phyloP scores from a whole-genome alignment of 2,797 vertebrate species.

The Gymnoscopelus braueri region DNA sequence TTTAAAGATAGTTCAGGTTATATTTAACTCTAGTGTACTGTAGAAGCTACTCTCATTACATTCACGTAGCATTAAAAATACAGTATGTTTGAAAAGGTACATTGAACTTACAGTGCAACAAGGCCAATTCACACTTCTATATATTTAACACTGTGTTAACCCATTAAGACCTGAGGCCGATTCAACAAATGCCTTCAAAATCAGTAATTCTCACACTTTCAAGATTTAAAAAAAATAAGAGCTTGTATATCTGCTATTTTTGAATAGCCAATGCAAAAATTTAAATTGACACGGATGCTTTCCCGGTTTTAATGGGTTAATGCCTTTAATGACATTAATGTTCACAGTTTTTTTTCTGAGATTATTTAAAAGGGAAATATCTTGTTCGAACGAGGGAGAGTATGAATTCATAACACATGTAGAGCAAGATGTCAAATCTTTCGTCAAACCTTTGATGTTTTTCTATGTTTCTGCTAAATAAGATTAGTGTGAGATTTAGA shows the following conservation, averaged over 20 bases:
- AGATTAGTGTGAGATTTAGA: slow-evolving; percentile 54
- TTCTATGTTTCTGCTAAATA: slow-evolving; percentile 42
- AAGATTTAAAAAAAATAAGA: too few species aligned
- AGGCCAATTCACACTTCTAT: slow-evolving; percentile 37
- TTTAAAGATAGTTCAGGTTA: slow-evolving; percentile 3
- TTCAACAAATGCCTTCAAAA: too few species aligned
- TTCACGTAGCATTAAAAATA: background rate
- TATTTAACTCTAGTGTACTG: background rate
- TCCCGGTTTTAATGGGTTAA: too few species aligned
- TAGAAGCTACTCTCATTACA: background rate
- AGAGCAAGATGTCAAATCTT: slow-evolving; percentile 20
- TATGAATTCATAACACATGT: slow-evolving; percentile 24
- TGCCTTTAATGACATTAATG: slow-evolving; percentile 18
- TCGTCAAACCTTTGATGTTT: slow-evolving; percentile 6
- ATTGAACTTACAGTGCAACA: slow-evolving; percentile 17
- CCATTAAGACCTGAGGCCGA: too few species aligned
- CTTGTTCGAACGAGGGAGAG: slow-evolving; percentile 3
- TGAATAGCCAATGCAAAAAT: too few species aligned
- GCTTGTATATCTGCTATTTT: too few species aligned
- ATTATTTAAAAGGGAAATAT: slow-evolving; percentile 37
- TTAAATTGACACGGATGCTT: too few species aligned
- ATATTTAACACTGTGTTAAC: slow-evolving; percentile 43
- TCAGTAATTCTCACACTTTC: too few species aligned
- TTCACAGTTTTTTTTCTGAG: slow-evolving; percentile 33
- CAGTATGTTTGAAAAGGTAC: background rate